A percentile compares a stretch with the other conserved stretches of the same genome.
phyloP scores from a whole-genome alignment of 2,888 invertebrate genomes.

The Heliconius charithonia region DNA sequence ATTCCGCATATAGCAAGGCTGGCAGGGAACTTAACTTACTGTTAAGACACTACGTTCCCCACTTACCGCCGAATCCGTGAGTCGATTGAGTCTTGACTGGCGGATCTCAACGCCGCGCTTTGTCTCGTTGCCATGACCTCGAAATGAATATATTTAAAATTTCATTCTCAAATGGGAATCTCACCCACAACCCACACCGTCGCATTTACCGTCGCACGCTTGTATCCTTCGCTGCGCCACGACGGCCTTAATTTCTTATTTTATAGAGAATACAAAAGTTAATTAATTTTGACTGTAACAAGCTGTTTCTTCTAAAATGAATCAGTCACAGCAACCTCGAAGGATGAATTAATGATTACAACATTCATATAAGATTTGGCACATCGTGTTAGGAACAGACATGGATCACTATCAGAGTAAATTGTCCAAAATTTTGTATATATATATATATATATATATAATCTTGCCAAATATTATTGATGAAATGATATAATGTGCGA shows the following conservation, averaged over 20 bases:
- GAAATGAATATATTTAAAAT: background rate
- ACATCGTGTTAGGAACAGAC: conserved; percentile 75
- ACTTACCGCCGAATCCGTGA: background rate
- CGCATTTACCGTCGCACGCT: background rate
- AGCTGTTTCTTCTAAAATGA: conserved; percentile 22
- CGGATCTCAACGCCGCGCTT: no score
- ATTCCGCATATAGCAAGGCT: background rate
- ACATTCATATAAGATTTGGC: conserved; percentile 69
- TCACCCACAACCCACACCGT: background rate
- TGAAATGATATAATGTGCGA: conserved; percentile 17
- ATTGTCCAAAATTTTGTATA: conserved; percentile 46
- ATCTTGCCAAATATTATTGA: conserved; percentile 34
- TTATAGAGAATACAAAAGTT: background rate
- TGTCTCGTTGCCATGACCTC: background rate
- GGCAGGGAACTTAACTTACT: background rate
- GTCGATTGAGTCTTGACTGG: background rate
- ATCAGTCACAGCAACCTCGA: conserved; percentile 36
- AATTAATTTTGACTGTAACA: background rate
- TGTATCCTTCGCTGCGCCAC: background rate
- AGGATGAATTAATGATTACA: conserved; percentile 49
- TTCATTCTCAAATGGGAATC: background rate
- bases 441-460: conserved; percentile 32
- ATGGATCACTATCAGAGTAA: conserved; percentile 49
- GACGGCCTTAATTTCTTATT: background rate
- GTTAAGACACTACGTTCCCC: background rate